phyloP scores from a whole-genome alignment of 23 tunicate species.

The Halocynthia aurantium region DNA sequence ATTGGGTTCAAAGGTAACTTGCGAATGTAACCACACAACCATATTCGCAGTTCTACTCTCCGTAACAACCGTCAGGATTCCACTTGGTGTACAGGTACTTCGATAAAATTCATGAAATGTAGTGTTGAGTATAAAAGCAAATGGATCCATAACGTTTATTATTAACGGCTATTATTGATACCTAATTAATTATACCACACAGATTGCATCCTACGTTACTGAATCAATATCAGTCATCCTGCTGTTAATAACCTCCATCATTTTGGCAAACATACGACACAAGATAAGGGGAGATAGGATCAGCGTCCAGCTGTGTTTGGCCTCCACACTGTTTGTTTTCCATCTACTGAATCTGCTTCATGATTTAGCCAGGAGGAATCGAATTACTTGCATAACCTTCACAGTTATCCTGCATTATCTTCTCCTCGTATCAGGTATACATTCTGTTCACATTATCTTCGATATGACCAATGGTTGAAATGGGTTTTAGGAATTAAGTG shows the following conservation, averaged over 20 bases:
- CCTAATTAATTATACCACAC: no score
- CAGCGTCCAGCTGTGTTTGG: not conserved
- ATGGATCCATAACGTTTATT: no score
- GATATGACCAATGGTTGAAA: not conserved
- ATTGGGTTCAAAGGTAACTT: no score
- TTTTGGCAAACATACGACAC: not conserved
- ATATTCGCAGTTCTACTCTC: no score
- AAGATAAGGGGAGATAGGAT: conserved; percentile 7
- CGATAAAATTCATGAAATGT: no score
- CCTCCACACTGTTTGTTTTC: not conserved
- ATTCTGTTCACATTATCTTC: not conserved
- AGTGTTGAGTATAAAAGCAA: no score
- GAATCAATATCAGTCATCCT: not conserved
- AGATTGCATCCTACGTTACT: not conserved
- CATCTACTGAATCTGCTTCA: conserved; percentile 4
- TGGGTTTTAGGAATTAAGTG: not conserved
- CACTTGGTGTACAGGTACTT: no score
- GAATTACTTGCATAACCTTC: not conserved
- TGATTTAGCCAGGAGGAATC: not conserved
- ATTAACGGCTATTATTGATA: no score
- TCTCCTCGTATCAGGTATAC: not conserved
- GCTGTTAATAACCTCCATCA: not conserved
- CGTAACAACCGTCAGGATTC: no score
- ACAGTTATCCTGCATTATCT: not conserved
- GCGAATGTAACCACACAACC: no score